Evolutionary conservation across 2,888 invertebrate genomes (phyloP), one percentile per base, ranked within the genome.

Genomic region (Eueremaeus valkanovi): DNA sequence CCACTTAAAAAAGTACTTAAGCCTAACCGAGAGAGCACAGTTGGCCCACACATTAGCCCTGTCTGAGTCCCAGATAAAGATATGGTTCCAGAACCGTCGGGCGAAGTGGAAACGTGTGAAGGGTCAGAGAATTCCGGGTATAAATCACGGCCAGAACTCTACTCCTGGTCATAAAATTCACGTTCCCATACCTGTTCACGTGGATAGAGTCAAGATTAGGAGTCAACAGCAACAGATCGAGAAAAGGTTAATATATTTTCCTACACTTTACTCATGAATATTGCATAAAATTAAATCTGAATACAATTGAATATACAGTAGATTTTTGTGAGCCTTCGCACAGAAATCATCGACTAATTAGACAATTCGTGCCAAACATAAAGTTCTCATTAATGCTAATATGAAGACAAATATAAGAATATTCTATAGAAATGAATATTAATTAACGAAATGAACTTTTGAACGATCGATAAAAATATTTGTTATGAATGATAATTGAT

Each of bases 81-180:
- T 84, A 33, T 84, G 84, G 84, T 84, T 84, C 80, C 84, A 84
- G 79, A 84, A 84, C 78, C 78, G 84, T 21, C 78, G 84, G n/a
- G 84, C 84, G 1, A 84, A 84, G 77, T 84, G 84, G 84, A 84
- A 84, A 78, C 77, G 83, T 36, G 83, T 83, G 36, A 84, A 84
- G 79, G 83, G 83, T 18, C 83, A 75, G n/a, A 45, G 73, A 33
- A 24, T 55, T n/a, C 68, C 29, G 2, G 66, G 31, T 27, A 45
- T 40, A 8, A 72, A 72, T 21, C n/a, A 45, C 18, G 72, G 45
- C n/a, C 40, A 45, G 21, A 24, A 27, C n/a, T n/a, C 21, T 5
- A 24, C 55, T n/a, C 55, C 55, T 73, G 82, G 82, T 76, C 82
- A 83, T 6, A 84, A 83, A 79, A 83, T 84, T 61, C 82, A 83